Evolutionary conservation across 1,140 invertebrate species (phyloP), one percentile per base, ranked within the genome.

Genomic region (Leptinotarsa lineolata): DNA sequence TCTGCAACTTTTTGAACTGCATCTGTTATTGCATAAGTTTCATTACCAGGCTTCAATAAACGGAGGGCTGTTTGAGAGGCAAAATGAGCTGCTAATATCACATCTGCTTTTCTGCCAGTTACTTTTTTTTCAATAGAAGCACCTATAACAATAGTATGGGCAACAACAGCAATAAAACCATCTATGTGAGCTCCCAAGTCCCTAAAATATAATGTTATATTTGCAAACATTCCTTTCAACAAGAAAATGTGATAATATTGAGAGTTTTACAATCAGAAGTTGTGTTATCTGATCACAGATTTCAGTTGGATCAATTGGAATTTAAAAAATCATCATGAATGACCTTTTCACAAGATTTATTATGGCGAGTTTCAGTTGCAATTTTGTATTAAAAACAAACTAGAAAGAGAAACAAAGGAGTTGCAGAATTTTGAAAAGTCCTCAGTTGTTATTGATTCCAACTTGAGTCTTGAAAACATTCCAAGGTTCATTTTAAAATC

Each of bases 151-250:
- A 99, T 87, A 15, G 97, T 98, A 85, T 99, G 97, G 54, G 97
- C 98, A 30, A 96, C 96, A 68, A 99, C 96, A 70, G 97, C 97
- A 84, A 99, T 97, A 83, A 97, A 99, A 30, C 98, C 98, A 91
- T 99, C 98, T 81, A 99, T 92, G 85, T 99, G 98, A 74, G 95
- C 96, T 78, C 98, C 98, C 80, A 99, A 87, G 87, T 99, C 97
- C 85, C 96, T 97, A 81, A 91, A 89, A 82, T 72, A 78, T 73
- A 68, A 22, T 30, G 30, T 58, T 54, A 54, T 5, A 54, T 54
- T 54, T 54, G 48, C 13, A 16, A 18, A 18, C n/a, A 18, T 18
- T 54, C 1, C 3, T 54, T 54, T 60, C 4, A 18, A 21, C 30
- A 18, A 66, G 63, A 16, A 68, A 21, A n/a, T 44, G n/a, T 21